Percentiles rank a stretch among this genome's conserved stretches.
Conservation (phyloP, 1,140 invertebrate genomes). For the Streblospio benedicti region DNA sequence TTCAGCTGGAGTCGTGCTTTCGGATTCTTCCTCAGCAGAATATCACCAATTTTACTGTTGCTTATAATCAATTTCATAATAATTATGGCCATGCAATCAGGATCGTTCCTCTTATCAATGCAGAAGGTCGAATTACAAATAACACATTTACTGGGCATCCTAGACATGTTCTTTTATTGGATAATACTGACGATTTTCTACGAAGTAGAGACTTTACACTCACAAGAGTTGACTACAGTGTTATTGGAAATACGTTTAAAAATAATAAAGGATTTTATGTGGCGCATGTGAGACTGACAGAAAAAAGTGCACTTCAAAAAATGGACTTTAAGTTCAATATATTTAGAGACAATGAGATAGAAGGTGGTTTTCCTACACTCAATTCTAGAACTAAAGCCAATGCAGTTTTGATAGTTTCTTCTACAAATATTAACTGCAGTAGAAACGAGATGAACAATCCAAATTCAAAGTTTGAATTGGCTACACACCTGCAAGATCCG, state of each 20-base stretch:
- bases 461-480: slow-evolving; percentile 83
- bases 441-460: slow-evolving; percentile 89
- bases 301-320: slow-evolving; percentile 70
- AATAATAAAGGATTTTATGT: slow-evolving; percentile 80
- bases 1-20: slow-evolving; percentile 41
- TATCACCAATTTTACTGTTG: slow-evolving; percentile 40
- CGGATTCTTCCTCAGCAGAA: background rate
- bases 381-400: slow-evolving; percentile 66
- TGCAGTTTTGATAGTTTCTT: slow-evolving; percentile 79
- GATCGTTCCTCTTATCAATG: slow-evolving; percentile 40
- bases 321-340: slow-evolving; percentile 82
- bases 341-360: slow-evolving; percentile 73
- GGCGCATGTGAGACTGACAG: slow-evolving; percentile 73
- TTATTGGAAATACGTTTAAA: slow-evolving; percentile 81
- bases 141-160: slow-evolving; percentile 76
- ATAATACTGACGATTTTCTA: slow-evolving; percentile 63
- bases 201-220: slow-evolving; percentile 43
- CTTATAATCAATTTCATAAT: slow-evolving; percentile 31
- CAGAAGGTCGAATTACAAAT: slow-evolving; percentile 43
- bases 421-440: slow-evolving; percentile 73
- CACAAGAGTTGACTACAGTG: slow-evolving; percentile 52
- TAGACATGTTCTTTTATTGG: slow-evolving; percentile 75
- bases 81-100: slow-evolving; percentile 40
- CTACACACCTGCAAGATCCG: slow-evolving; percentile 87
- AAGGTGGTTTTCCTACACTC: slow-evolving; percentile 70